A percentile compares a stretch with the other conserved stretches of the same genome.
These are phyloP conservation scores for Lepus townsendii DNA, from an alignment of 2,797 vertebrate species.

Conservation along the genomic window DNA sequence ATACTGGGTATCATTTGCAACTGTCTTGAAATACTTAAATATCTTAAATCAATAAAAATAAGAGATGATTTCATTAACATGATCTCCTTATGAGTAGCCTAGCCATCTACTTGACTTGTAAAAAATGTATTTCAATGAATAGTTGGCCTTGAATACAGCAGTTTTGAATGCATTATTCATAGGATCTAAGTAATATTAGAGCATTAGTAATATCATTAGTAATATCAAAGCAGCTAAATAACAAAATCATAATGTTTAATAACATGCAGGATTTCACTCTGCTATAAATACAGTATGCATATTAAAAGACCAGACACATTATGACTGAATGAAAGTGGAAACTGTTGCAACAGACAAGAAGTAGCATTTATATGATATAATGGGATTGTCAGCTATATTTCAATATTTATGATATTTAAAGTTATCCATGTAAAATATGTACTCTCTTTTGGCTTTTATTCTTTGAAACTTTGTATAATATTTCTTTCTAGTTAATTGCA, in stretches of 20 bases:
- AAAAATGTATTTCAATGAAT: background rate
- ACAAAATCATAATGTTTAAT: background rate
- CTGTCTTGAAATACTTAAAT: background rate
- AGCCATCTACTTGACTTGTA: background rate
- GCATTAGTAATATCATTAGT: background rate
- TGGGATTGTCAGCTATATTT: background rate
- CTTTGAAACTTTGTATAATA: background rate
- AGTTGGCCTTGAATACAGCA: background rate
- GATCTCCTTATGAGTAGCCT: background rate
- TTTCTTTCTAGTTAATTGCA: conserved; percentile 27
- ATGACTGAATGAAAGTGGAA: background rate
- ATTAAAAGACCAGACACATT: conserved; percentile 4
- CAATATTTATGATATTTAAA: background rate
- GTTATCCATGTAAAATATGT: background rate
- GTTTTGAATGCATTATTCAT: background rate
- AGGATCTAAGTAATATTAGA: background rate
- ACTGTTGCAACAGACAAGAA: background rate
- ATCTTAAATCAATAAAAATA: conserved; percentile 24
- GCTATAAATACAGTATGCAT: background rate
- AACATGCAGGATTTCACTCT: background rate
- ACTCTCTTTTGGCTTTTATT: background rate
- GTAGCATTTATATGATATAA: background rate
- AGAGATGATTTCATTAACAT: conserved; percentile 32
- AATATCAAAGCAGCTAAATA: background rate
- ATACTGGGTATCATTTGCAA: background rate